Percentiles rank a stretch among this genome's conserved stretches.
Evolutionary conservation across 2,113 vertebrate genomes (phyloP).

Genomic region (Monarcha castaneiventris): DNA sequence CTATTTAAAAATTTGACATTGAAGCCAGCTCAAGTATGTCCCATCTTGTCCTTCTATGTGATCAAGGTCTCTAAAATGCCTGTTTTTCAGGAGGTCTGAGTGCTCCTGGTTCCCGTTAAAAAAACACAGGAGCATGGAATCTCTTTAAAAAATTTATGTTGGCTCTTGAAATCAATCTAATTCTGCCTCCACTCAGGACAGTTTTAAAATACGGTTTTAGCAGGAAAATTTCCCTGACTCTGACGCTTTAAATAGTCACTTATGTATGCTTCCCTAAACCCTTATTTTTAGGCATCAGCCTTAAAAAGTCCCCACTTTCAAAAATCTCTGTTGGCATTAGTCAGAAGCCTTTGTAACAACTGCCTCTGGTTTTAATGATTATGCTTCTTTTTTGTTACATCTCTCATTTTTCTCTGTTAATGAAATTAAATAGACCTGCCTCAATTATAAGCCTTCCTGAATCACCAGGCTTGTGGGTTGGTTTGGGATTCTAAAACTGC

Average conservation of each 20-base stretch:
- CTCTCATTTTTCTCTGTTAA: constrained; percentile 1
- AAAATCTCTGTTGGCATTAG: background rate
- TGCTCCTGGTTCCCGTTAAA: background rate
- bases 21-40: background rate
- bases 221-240: background rate
- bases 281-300: background rate
- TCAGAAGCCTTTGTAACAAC: background rate
- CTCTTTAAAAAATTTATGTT: background rate
- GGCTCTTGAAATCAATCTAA: background rate
- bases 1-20: background rate
- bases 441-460: constrained; percentile 5
- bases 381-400: background rate
- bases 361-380: background rate
- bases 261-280: background rate
- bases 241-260: background rate
- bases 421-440: background rate
- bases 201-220: background rate
- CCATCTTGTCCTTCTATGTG: background rate
- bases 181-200: background rate
- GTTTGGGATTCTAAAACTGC: background rate
- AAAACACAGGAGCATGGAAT: background rate
- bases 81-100: background rate
- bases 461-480: background rate
- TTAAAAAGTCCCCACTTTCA: background rate
- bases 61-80: background rate